Percentiles rank a stretch among this genome's conserved stretches.
Conservation (phyloP, 1,140 invertebrate genomes). For the Calephelis nemesis region DNA sequence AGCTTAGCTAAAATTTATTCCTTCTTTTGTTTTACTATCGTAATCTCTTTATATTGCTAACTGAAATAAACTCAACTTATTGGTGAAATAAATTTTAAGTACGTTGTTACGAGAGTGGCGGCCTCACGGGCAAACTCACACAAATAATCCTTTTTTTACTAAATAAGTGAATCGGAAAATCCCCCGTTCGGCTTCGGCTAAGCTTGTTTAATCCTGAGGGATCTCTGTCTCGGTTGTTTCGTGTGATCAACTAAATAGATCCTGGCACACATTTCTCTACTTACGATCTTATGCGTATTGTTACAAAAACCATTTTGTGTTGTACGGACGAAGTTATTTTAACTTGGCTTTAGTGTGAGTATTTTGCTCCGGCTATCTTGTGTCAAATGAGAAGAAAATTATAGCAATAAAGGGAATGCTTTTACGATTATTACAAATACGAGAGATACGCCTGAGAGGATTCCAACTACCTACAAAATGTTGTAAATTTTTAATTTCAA, state of each 20-base stretch:
- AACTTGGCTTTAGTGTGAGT: not conserved
- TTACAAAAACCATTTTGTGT: not conserved
- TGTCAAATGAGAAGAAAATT: not conserved
- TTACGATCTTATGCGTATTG: not conserved
- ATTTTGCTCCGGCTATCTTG: not conserved
- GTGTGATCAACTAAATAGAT: constrained; percentile 10
- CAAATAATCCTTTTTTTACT: constrained; percentile 19
- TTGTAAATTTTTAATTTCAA: no score
- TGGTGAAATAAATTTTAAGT: not conserved
- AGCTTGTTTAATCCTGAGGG: constrained; percentile 29
- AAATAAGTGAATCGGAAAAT: constrained; percentile 33
- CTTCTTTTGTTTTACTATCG: no score
- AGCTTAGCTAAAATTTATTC: no score
- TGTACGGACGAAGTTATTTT: not conserved
- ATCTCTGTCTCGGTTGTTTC: constrained; percentile 21
- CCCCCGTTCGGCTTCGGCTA: constrained; percentile 26
- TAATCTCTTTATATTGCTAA: no score
- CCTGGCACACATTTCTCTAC: not conserved
- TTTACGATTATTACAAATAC: not conserved
- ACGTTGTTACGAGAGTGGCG: not conserved
- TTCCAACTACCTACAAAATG: no score
- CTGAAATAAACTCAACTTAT: no score
- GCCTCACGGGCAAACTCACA: not conserved
- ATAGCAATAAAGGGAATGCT: not conserved
- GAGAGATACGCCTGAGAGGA: no score